Evolutionary conservation across 2,797 vertebrate genomes (phyloP).

Genomic region (Podarcis lilfordi): DNA sequence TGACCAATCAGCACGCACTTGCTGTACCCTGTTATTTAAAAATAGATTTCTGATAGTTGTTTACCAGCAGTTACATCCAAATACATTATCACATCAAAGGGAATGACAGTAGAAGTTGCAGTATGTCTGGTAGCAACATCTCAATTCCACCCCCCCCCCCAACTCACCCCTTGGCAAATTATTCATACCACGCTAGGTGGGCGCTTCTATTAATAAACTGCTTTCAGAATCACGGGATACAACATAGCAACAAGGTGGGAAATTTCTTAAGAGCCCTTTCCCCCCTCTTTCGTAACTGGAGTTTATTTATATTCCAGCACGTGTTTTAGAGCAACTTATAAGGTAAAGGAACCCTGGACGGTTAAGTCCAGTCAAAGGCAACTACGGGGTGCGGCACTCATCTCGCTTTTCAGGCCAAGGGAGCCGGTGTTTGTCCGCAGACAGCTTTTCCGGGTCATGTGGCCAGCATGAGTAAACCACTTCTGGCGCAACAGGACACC

Average conservation of each 20-base stretch:
- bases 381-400: too few species aligned
- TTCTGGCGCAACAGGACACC: too few species aligned
- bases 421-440: too few species aligned
- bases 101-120: conserved; percentile 21
- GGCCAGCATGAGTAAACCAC: too few species aligned
- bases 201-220: conserved; percentile 26
- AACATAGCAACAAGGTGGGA: conserved; percentile 14
- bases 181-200: background rate
- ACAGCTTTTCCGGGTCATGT: too few species aligned
- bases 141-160: background rate
- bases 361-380: too few species aligned
- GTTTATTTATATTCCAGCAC: background rate
- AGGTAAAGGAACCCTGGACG: too few species aligned
- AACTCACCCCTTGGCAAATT: background rate
- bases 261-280: conserved; percentile 18
- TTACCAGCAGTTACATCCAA: conserved; percentile 39
- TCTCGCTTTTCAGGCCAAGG: too few species aligned
- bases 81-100: conserved; percentile 35
- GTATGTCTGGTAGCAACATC: conserved; percentile 27
- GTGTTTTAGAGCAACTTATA: background rate
- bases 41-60: conserved; percentile 53
- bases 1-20: conserved; percentile 96
- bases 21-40: conserved; percentile 88
- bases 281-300: background rate
- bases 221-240: background rate